Evolutionary conservation across 2,113 vertebrate species (phyloP).

Genomic region (Lagopus leucura): DNA sequence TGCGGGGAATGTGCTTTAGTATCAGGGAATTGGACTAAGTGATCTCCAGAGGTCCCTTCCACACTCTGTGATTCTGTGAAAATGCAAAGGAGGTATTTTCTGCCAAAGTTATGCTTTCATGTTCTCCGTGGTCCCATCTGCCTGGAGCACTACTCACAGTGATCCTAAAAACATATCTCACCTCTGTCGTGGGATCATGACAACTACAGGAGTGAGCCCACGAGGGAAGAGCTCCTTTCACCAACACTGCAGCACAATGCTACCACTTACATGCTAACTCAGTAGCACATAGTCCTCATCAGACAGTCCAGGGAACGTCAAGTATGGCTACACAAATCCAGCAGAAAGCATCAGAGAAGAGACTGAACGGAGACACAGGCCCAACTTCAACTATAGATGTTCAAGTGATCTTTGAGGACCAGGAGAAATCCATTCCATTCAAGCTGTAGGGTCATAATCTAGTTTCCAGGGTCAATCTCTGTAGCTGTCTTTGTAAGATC

Average conservation of each 20-base stretch:
- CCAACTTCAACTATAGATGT: neutral
- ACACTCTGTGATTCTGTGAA: too few species aligned
- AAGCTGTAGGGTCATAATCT: neutral
- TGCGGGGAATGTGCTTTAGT: too few species aligned
- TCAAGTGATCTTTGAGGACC: neutral
- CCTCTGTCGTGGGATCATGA: neutral
- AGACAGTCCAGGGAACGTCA: neutral
- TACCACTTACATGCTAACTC: neutral
- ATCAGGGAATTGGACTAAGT: too few species aligned
- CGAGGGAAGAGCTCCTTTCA: fast-evolving
- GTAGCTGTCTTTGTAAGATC: neutral
- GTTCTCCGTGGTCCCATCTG: fast-evolving
- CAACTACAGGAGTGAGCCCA: neutral
- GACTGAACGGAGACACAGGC: neutral
- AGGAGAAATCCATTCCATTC: neutral
- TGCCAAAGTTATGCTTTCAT: neutral
- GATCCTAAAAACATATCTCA: neutral
- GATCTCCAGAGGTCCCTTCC: too few species aligned
- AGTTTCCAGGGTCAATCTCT: neutral
- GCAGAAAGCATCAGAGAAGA: neutral
- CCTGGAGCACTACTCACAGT: neutral
- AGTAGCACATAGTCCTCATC: neutral
- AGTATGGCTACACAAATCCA: neutral
- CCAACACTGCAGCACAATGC: neutral
- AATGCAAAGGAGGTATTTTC: neutral